Percentiles rank a stretch among this genome's conserved stretches.
phyloP scores from a whole-genome alignment of 2,113 vertebrate species.

The Podarcis cretensis region DNA sequence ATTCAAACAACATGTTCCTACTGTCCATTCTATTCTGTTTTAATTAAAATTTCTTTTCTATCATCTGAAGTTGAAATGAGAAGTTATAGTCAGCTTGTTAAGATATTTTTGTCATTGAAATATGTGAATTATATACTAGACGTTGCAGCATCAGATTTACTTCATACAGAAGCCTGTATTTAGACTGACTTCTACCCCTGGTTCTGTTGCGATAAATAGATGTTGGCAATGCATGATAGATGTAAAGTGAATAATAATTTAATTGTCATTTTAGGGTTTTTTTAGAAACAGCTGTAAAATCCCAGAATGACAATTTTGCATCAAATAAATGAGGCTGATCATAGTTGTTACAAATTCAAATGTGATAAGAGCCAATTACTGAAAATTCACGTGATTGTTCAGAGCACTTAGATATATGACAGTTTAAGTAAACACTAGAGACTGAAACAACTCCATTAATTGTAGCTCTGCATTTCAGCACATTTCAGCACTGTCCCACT shows the following conservation, averaged over 20 bases:
- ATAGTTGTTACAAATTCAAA: slow-evolving; percentile 61
- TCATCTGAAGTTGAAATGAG: neutral
- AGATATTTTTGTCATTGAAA: slow-evolving; percentile 9
- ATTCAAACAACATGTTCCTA: neutral
- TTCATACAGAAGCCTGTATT: neutral
- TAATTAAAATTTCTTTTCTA: slow-evolving; percentile 11
- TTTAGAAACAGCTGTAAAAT: slow-evolving; percentile 45
- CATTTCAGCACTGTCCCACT: slow-evolving; percentile 15
- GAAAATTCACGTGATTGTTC: slow-evolving; percentile 59
- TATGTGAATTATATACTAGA: neutral
- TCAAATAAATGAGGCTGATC: slow-evolving; percentile 44
- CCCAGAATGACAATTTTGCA: slow-evolving; percentile 43
- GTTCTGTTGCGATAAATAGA: slow-evolving; percentile 20
- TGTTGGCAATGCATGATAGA: slow-evolving; percentile 18
- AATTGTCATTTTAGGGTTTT: slow-evolving; percentile 47
- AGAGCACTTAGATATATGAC: slow-evolving; percentile 43
- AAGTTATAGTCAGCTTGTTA: slow-evolving; percentile 2
- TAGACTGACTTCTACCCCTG: slow-evolving; percentile 8
- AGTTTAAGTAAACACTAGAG: slow-evolving; percentile 60
- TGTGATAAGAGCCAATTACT: slow-evolving; percentile 56
- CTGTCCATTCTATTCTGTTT: neutral
- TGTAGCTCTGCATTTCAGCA: slow-evolving; percentile 50
- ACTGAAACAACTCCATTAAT: slow-evolving; percentile 61
- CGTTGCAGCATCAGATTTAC: neutral
- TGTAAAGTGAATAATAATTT: slow-evolving; percentile 39